Base-by-base conservation (phyloP, 2,797 vertebrate genomes). In the Alcedo quadribrachys region DNA sequence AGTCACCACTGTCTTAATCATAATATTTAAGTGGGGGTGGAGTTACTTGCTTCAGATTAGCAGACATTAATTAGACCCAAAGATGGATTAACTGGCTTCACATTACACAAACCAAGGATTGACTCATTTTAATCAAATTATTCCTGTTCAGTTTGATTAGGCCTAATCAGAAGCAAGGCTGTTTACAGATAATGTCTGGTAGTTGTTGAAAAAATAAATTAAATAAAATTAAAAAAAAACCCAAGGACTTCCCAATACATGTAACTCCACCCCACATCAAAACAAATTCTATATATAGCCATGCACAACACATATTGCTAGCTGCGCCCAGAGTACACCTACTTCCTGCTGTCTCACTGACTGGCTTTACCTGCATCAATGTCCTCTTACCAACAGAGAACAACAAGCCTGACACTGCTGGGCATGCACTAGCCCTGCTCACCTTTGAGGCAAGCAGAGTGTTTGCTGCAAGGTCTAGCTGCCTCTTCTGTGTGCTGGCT, bases 131-230 rank as follows among this genome's bases (percentile, higher is more conserved):
- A 92, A 91, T 91, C 82, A 95, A 89, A 83, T 32, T 15, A 50
- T 94, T 89, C 68, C 65, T 70, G 53, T 65, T 93, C 20, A 43
- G 51, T 89, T 92, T 91, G 85, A 94, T 93, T 87, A 92, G 68
- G 19, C 30, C 81, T 90, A 89, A 93, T 87, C 81, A 89, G 76
- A 77, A 81, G 66, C 1, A 2, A 89, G 60, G 54, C 61, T 91
- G 33, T 82, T 87, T 89, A 85, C 30, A 89, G 76, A 45, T 76
- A 89, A 92, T 11, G 30, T 20, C 65, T 53, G 53, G 19, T 12
- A 89, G 71, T 50, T 68, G 68, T 9, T 15, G 9, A 69, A 78
- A 33, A n/a, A 61, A 40, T n/a, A 2, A 62, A 20, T 13, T 25
- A 48, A 48, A 25, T 7, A 3, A 48, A 11, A 32, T 37, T 13